Conservation (phyloP, 2,888 invertebrate genomes). For the Lasius platythorax region DNA sequence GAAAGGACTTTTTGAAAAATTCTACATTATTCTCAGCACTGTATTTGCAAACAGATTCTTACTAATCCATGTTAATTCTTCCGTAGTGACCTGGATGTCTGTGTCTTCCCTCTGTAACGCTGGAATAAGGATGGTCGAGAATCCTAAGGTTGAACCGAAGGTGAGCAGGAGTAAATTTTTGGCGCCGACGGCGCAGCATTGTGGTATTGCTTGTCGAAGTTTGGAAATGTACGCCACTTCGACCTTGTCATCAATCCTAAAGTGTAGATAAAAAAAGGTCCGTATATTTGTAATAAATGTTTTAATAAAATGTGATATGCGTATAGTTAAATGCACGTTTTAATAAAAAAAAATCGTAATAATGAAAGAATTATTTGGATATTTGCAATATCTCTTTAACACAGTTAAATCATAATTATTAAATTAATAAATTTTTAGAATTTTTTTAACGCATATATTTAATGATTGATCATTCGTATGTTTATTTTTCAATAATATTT, state of each 20-base stretch:
- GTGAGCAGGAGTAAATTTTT: conserved; percentile 92
- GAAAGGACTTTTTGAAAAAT: neutral
- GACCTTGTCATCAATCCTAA: conserved; percentile 73
- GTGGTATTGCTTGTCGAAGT: conserved; percentile 88
- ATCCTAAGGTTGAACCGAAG: conserved; percentile 93
- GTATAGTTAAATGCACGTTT: neutral
- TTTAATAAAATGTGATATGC: neutral
- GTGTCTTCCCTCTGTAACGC: conserved; percentile 87
- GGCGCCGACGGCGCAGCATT: conserved; percentile 92
- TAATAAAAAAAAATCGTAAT: neutral
- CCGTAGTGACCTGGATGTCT: conserved; percentile 81
- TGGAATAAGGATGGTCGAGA: conserved; percentile 93
- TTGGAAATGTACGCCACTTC: conserved; percentile 75
- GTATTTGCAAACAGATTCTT: conserved; percentile 58
- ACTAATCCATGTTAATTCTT: conserved; percentile 84
- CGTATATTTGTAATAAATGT: neutral
- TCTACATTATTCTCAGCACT: neutral
- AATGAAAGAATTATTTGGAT: neutral
- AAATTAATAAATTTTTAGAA: conserved; percentile 3
- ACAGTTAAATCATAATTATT: neutral
- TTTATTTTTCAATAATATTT: neutral
- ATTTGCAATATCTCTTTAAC: too few relatives aligned
- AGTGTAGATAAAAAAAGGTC: conserved; percentile 24
- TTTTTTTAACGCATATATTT: neutral
- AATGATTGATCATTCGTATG: neutral